Evolutionary conservation across 2,113 vertebrate genomes (phyloP), one percentile per base, ranked within the genome.

Genomic region (Rhegmatorhina hoffmannsi): DNA sequence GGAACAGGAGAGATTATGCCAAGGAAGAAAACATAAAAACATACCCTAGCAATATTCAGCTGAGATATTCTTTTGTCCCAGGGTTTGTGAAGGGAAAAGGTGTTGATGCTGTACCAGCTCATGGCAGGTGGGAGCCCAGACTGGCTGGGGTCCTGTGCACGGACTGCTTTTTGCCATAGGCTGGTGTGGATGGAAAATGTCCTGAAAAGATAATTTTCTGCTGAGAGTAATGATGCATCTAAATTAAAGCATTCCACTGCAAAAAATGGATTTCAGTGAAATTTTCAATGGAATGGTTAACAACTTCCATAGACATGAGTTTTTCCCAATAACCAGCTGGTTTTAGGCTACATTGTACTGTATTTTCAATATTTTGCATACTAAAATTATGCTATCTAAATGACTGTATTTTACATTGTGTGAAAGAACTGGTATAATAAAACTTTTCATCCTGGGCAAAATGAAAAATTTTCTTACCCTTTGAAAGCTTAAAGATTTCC

Each of bases 71-170:
- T 55, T 77, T 84, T 36, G 20, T 16, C 63, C 43, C 17, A 8
- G 24, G 28, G 10, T 50, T 63, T 58, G 19, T n/a, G 55, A 2
- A 1, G 7, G 59, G 14, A 46, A 73, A 34, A 75, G 26, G 24
- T 9, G 23, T 3, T 63, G 55, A 18, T 28, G 80, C 59, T 74
- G 78, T 11, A 23, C 1, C 53, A 79, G 40, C 17, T 14, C 53
- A 3, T 1, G 43, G 55, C 28, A 79, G 47, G 36, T 47, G 38
- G 63, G 43, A 83, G 52, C 23, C 28, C 81, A 75, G 66, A 34
- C 76, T 77, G 81, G 17, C n/a, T 0, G 0, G 40, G 34, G 47
- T 60, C 49, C 36, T 1, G 1, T 26, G 36, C 69, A 43, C 8
- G 15, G 36, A 10, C n/a, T 81, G 21, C 2, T 60, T 53, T 76